Percentiles rank a stretch among this genome's conserved stretches.
Evolutionary conservation across 2,113 vertebrate species (phyloP).

Genomic region (Notarius lentiginosus): DNA sequence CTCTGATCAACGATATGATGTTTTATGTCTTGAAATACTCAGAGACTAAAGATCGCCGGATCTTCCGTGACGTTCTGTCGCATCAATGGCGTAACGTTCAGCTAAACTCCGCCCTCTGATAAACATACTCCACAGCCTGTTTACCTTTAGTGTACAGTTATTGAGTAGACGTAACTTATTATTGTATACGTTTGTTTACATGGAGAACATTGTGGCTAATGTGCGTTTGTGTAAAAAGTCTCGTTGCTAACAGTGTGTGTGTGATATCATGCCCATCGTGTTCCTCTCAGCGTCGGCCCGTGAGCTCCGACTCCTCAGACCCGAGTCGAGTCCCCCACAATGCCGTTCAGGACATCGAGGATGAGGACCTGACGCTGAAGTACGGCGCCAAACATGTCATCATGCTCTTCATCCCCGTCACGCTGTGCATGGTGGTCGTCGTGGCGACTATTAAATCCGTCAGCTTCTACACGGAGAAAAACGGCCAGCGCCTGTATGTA

Average conservation of each 20-base stretch:
- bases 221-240: not conserved
- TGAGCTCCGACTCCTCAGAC: constrained; percentile 7
- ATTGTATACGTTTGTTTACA: no score
- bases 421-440: constrained; percentile 98
- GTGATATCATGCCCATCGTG: constrained; percentile 2
- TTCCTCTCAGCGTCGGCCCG: constrained; percentile 32
- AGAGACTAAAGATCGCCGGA: no score
- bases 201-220: no score
- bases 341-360: constrained; percentile 65
- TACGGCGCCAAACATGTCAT: constrained; percentile 97
- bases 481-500: constrained; percentile 86
- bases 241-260: not conserved
- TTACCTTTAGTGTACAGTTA: no score
- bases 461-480: constrained; percentile 97
- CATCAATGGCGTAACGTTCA: not conserved
- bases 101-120: not conserved
- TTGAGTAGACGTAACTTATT: no score
- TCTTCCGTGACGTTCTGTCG: no score
- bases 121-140: not conserved
- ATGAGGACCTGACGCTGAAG: constrained; percentile 93
- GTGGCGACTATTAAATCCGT: constrained; percentile 97
- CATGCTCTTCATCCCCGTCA: constrained; percentile 98
- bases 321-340: not conserved
- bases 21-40: no score
- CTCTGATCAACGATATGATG: no score